Evolutionary conservation across 2,797 vertebrate genomes (phyloP), one percentile per base, ranked within the genome.

Genomic region (Danio aesculapii): DNA sequence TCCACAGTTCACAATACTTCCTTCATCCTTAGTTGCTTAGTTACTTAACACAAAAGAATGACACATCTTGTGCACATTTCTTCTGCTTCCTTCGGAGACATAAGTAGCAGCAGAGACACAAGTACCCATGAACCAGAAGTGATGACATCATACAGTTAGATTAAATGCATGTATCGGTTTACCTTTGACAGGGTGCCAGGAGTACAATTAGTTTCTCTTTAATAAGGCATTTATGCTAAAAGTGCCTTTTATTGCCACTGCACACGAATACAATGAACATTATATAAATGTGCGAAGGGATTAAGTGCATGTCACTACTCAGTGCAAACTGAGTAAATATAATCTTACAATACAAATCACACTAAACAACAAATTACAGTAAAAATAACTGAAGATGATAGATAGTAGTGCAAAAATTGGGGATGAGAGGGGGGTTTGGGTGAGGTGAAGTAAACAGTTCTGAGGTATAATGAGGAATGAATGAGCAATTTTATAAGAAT

Each of bases 181-280:
- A 50, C 30, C 10, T 72, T 59, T 78, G 13, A 50, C 9, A n/a
- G 41, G 30, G 50, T 68, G n/a, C 12, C 74, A 71, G 19, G 19
- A 55, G 68, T 69, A 58, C 41, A 67, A 58, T 68, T 14, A 52
- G 16, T n/a, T 57, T 67, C 50, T 77, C 41, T 64, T 39, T 41
- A 58, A 50, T 73, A 17, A n/a, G 30, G 59, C 10, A 17, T 41
- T 44, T 63, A 19, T 77, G 19, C 17, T 53, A 30, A 8, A 16
- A 49, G 10, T 47, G 10, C 10, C 10, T 47, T 6, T 10, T 47
- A n/a, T n/a, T n/a, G n/a, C n/a, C 3, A 30, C 30, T 30, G 30
- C 30, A 30, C 30, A 30, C 30, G 3, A 30, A 30, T 30, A 30
- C 30, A 30, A 30, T 30, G 30, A 3, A 30, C 30, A 30, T 30